Evolutionary conservation across 2,797 vertebrate genomes (phyloP).

Genomic region (Sebastes minor): DNA sequence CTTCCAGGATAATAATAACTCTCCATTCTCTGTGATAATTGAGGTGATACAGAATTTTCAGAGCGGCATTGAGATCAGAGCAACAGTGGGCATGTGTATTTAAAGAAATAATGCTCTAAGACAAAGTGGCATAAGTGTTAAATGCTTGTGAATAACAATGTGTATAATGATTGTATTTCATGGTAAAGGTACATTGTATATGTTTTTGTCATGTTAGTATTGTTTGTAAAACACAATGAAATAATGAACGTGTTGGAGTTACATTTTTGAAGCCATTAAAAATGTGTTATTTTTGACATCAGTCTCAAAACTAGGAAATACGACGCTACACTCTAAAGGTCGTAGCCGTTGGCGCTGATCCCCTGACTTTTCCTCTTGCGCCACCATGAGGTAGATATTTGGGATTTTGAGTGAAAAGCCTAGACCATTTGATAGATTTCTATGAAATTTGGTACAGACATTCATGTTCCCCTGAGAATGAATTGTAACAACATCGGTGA

Average conservation of each 20-base stretch:
- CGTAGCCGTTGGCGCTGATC: neutral
- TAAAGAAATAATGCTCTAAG: neutral
- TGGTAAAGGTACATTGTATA: neutral
- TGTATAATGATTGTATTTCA: neutral
- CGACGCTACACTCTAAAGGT: neutral
- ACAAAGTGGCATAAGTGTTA: neutral
- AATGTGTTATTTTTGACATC: neutral
- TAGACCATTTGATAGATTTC: rapidly evolving
- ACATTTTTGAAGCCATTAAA: neutral
- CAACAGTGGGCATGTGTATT: neutral
- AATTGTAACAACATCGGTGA: neutral
- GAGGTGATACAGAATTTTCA: slow-evolving; percentile 1
- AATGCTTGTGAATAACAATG: neutral
- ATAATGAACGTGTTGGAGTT: neutral
- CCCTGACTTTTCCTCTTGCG: neutral
- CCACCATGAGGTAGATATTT: no score
- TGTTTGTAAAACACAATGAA: neutral
- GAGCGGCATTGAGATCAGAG: neutral
- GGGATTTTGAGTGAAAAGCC: neutral
- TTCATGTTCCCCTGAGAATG: neutral
- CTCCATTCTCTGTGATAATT: slow-evolving; percentile 9
- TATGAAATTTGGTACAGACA: neutral
- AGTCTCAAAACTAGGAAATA: neutral
- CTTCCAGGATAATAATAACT: slow-evolving; percentile 5
- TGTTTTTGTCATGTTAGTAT: neutral